Evolutionary conservation across 2,888 invertebrate species (phyloP).

Genomic region (Helicoverpa assulta): DNA sequence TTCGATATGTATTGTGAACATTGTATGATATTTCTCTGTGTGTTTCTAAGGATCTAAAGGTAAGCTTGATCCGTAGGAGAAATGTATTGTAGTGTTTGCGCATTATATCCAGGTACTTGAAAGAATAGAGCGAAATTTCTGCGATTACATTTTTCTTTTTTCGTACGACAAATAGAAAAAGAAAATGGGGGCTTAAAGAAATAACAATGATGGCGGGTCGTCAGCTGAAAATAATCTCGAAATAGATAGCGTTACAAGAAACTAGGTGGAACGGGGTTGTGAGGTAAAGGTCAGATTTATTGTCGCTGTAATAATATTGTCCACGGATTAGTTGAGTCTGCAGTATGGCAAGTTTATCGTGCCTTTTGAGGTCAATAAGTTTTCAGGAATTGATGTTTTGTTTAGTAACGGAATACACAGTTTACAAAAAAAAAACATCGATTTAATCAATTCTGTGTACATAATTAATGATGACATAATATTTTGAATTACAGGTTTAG

Average conservation of each 20-base stretch:
- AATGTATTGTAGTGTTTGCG: conserved; percentile 45
- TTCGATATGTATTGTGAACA: conserved; percentile 56
- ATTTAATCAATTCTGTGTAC: no score
- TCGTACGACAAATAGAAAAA: conserved; percentile 9
- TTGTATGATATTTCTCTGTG: conserved; percentile 54
- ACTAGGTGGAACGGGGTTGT: neutral
- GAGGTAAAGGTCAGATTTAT: neutral
- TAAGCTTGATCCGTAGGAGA: conserved; percentile 35
- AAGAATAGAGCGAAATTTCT: conserved; percentile 16
- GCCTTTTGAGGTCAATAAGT: neutral
- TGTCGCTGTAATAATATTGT: neutral
- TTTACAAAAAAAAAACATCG: no score
- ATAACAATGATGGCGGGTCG: conserved; percentile 18
- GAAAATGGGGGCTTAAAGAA: conserved; percentile 9
- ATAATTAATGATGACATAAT: no score
- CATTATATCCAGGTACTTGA: conserved; percentile 23
- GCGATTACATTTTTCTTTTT: conserved; percentile 19
- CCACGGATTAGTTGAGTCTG: neutral
- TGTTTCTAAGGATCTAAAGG: conserved; percentile 43
- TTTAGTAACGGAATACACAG: no score
- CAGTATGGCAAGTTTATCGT: neutral
- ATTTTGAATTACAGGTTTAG: no score
- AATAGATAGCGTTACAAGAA: neutral
- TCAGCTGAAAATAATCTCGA: conserved; percentile 29
- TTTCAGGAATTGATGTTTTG: no score